Conservation (phyloP, 2,797 vertebrate genomes). For the Sebastes steindachneri region DNA sequence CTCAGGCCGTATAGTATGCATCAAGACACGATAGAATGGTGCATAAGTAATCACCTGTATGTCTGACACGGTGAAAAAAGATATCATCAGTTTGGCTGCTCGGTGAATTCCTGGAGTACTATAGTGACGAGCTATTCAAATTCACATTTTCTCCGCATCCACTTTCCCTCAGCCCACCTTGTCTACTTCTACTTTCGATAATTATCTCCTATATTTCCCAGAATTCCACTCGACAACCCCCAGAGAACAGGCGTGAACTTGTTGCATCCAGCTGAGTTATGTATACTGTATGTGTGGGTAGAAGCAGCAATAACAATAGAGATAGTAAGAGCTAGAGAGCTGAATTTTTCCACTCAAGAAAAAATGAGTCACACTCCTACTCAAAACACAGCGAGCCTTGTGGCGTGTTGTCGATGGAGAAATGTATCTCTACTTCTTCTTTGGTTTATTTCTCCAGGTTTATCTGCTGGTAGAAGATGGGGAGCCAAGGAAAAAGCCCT, state of each 20-base stretch:
- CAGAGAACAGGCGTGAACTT: constrained; percentile 70
- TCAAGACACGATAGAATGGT: constrained; percentile 25
- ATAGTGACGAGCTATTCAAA: constrained; percentile 5
- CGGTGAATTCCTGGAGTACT: constrained; percentile 34
- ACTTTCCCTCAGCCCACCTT: constrained; percentile 32
- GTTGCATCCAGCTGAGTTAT: constrained; percentile 75
- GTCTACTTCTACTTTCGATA: constrained; percentile 47
- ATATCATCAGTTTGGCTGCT: not conserved
- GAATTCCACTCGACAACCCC: constrained; percentile 60
- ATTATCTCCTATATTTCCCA: constrained; percentile 66
- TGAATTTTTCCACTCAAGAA: constrained; percentile 78
- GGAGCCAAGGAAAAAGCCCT: not conserved
- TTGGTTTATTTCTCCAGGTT: constrained; percentile 23
- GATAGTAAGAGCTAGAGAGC: constrained; percentile 76
- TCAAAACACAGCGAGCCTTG: constrained; percentile 73
- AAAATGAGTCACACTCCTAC: constrained; percentile 81
- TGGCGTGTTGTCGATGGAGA: constrained; percentile 54
- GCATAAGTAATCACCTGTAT: constrained; percentile 30
- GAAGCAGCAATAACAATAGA: constrained; percentile 76
- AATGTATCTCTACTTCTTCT: constrained; percentile 52
- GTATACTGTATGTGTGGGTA: constrained; percentile 77
- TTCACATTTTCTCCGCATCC: constrained; percentile 22
- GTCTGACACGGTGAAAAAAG: constrained; percentile 1
- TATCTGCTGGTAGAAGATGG: constrained; percentile 14
- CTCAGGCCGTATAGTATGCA: not conserved